phyloP scores from a whole-genome alignment of 2,797 vertebrate genomes.

The Chaunax sp. region DNA sequence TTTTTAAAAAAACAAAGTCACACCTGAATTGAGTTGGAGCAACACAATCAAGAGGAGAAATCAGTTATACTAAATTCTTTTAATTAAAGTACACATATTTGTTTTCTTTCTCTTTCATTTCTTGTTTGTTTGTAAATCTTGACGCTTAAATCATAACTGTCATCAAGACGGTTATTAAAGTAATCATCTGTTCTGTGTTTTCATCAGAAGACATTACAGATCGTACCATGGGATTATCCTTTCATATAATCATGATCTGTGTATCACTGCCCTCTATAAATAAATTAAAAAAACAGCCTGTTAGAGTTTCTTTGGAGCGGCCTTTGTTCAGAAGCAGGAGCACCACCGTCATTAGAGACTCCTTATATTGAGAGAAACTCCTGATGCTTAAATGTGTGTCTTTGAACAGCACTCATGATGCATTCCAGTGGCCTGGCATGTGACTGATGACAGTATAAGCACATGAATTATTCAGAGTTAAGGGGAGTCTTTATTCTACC shows the following conservation, averaged over 20 bases:
- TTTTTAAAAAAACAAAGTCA: not conserved
- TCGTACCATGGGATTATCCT: not conserved
- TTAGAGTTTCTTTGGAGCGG: not conserved
- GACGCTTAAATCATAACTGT: too few species aligned
- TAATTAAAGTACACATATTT: too few species aligned
- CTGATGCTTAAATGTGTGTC: conserved; percentile 25
- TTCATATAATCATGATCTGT: not conserved
- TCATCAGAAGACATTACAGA: not conserved
- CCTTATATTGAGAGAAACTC: conserved; percentile 5
- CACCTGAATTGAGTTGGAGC: not conserved
- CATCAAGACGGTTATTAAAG: too few species aligned
- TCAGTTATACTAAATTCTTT: not conserved
- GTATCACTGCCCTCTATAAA: not conserved
- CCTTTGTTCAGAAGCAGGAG: conserved; percentile 21
- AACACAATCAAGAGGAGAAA: not conserved
- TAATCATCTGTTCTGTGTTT: conserved; percentile 9
- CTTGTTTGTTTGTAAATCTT: too few species aligned
- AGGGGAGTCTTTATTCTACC: not conserved
- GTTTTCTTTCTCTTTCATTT: not conserved
- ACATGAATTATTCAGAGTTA: not conserved
- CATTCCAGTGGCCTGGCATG: conserved; percentile 56
- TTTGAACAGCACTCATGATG: conserved; percentile 37
- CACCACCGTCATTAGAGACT: not conserved
- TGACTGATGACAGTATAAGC: conserved; percentile 40
- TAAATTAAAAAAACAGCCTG: not conserved